Evolutionary conservation across 2,113 vertebrate species (phyloP).

Genomic region (Caranx melampygus): DNA sequence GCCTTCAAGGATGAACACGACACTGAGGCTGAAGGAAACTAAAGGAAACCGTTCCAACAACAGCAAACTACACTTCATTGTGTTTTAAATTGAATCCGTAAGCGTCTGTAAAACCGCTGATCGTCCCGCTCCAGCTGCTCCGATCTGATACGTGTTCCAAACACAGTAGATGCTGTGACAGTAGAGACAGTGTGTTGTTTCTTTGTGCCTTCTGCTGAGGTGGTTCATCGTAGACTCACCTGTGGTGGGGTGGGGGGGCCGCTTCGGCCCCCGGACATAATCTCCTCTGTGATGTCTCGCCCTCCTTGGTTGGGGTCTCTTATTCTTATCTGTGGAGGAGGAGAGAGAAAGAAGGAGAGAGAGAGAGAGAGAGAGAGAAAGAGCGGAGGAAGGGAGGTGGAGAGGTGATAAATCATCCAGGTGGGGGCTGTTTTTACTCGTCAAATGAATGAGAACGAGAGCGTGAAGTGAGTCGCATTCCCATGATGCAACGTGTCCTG

Average conservation of each 20-base stretch:
- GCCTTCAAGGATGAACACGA: too few relatives aligned
- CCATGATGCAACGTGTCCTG: slow-evolving; percentile 34
- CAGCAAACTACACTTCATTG: too few relatives aligned
- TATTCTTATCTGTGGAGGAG: slow-evolving; percentile 91
- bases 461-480: background rate
- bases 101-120: background rate
- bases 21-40: background rate
- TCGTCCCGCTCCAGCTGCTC: background rate
- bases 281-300: slow-evolving; percentile 98
- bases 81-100: too few relatives aligned
- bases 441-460: background rate
- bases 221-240: slow-evolving; percentile 37
- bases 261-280: slow-evolving; percentile 96
- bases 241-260: slow-evolving; percentile 88
- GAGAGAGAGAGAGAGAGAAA: background rate
- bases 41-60: background rate
- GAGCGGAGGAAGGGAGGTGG: background rate
- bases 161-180: background rate
- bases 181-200: background rate
- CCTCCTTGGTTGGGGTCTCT: slow-evolving; percentile 98
- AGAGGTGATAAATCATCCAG: background rate
- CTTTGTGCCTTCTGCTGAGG: background rate
- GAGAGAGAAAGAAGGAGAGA: too few relatives aligned
- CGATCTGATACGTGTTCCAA: background rate
- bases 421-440: background rate